A percentile compares a stretch with the other conserved stretches of the same genome.
Conservation (phyloP, 2,113 vertebrate genomes). For the Laticauda laticaudata region DNA sequence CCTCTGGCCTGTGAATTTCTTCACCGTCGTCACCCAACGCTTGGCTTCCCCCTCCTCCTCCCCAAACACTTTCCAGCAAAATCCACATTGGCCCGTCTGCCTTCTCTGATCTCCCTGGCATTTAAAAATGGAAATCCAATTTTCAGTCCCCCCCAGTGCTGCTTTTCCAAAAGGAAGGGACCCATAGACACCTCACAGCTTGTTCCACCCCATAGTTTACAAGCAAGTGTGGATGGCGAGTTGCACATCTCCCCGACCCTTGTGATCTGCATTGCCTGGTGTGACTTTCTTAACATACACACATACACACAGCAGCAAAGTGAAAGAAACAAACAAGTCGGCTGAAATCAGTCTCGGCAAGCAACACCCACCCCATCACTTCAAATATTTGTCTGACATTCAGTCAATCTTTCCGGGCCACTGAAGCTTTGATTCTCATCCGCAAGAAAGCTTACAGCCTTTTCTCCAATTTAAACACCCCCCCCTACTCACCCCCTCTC, state of each 20-base stretch:
- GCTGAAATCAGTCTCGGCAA: not conserved
- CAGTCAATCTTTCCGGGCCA: not conserved
- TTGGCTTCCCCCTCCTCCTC: not conserved
- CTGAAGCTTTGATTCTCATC: not conserved
- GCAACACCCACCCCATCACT: not conserved
- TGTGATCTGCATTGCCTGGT: not conserved
- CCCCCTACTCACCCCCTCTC: not conserved
- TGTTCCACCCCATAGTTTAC: not conserved
- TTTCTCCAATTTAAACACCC: no score
- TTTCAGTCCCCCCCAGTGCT: not conserved
- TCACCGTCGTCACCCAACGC: not conserved
- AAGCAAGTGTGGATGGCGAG: not conserved
- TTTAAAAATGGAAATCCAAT: not conserved
- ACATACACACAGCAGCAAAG: not conserved
- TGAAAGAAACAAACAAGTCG: not conserved
- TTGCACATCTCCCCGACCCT: not conserved
- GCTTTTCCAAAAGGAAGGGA: conserved; percentile 2
- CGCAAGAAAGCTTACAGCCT: not conserved
- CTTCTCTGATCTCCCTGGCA: conserved; percentile 16
- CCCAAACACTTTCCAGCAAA: not conserved
- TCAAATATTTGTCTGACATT: conserved; percentile 10
- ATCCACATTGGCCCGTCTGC: not conserved
- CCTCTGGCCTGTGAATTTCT: not conserved
- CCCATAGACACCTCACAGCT: not conserved
- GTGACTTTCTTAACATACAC: not conserved